Conservation (phyloP, 2,888 invertebrate genomes). For the Synanthedon myopaeformis region DNA sequence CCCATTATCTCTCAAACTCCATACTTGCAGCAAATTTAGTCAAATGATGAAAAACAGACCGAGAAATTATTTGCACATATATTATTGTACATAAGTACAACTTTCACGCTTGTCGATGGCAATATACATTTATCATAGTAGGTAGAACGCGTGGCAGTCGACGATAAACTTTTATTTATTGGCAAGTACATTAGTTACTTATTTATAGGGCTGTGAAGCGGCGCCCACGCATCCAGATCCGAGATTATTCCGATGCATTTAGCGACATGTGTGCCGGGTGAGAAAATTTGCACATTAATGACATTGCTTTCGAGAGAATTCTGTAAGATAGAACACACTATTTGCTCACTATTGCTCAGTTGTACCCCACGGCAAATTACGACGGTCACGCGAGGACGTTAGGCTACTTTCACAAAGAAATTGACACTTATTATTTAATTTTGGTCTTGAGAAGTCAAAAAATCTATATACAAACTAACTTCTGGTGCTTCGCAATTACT, state of each 20-base stretch:
- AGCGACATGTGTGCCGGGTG: neutral
- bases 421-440: too few species aligned
- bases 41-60: neutral
- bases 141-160: constrained; percentile 6
- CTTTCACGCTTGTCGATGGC: neutral
- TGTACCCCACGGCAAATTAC: constrained; percentile 11
- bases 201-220: constrained; percentile 6
- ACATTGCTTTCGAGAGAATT: neutral
- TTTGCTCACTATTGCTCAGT: neutral
- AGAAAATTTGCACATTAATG: neutral
- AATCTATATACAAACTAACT: too few species aligned
- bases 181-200: constrained; percentile 6
- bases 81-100: neutral
- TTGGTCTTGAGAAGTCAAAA: too few species aligned
- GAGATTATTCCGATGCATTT: neutral
- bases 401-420: constrained; percentile 4
- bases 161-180: constrained; percentile 10
- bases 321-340: neutral
- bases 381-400: constrained; percentile 6
- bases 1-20: neutral
- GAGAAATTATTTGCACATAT: neutral
- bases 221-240: constrained; percentile 1
- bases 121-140: constrained; percentile 4
- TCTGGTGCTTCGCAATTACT: too few species aligned
- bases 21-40: neutral